A percentile compares a stretch with the other conserved stretches of the same genome.
phyloP scores from a whole-genome alignment of 2,797 vertebrate species.

The Enteromius unitaeniatus region DNA sequence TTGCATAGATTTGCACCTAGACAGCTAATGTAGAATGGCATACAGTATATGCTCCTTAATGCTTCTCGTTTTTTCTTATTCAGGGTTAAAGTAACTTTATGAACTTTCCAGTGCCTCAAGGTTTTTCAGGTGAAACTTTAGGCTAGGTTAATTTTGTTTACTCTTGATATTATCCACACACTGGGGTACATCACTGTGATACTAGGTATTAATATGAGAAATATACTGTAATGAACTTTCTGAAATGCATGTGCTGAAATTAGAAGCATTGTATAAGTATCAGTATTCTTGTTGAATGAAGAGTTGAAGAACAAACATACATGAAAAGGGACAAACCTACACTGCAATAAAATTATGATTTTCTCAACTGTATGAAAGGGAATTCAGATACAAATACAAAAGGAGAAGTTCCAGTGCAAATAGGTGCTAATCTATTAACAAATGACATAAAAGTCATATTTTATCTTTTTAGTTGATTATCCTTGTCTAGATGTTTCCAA shows the following conservation, averaged over 20 bases:
- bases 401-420: neutral
- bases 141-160: conserved; percentile 17
- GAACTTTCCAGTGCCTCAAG: conserved; percentile 9
- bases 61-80: neutral
- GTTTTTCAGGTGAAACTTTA: neutral
- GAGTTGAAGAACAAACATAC: conserved; percentile 11
- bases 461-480: neutral
- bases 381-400: neutral
- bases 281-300: neutral
- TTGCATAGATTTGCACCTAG: neutral
- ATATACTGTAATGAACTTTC: neutral
- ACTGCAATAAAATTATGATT: neutral
- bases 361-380: neutral
- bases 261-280: neutral
- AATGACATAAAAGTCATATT: neutral
- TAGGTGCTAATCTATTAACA: neutral
- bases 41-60: neutral
- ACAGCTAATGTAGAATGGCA: neutral
- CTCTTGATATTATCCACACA: neutral
- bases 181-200: neutral
- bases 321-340: neutral
- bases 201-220: neutral
- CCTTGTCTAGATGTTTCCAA: neutral
- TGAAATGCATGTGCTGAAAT: conserved; percentile 2
- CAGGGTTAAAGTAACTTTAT: neutral